These are phyloP conservation scores for Lynx canadensis DNA, from an alignment of 2,113 vertebrate species.

Conservation along the genomic window DNA sequence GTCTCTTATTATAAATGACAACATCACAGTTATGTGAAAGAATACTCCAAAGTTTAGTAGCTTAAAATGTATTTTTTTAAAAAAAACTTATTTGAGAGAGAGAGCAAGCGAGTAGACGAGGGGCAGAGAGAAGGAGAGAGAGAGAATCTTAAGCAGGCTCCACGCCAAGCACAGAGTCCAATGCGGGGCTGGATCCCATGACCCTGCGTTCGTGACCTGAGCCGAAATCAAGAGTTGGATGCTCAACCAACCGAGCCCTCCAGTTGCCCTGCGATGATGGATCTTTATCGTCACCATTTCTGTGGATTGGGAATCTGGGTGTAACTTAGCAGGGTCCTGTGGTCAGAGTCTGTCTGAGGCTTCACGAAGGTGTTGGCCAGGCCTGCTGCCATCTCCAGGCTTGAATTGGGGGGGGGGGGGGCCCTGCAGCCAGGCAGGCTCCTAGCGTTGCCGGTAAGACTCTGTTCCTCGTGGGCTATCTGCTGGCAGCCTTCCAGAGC, in stretches of 20 bases:
- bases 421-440: not conserved
- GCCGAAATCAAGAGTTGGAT: no score
- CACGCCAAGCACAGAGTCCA: no score
- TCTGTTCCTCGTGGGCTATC: not conserved
- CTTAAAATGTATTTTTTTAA: not conserved
- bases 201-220: no score
- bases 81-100: no score
- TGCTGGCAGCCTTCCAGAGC: not conserved
- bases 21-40: not conserved
- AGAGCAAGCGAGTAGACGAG: no score
- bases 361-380: not conserved
- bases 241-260: no score
- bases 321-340: not conserved
- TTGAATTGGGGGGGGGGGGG: no score
- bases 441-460: rapidly evolving
- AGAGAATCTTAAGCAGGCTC: no score
- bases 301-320: not conserved
- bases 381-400: not conserved
- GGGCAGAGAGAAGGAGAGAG: no score
- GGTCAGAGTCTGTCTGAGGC: not conserved
- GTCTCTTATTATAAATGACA: not conserved
- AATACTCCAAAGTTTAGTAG: not conserved
- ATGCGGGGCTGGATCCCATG: no score
- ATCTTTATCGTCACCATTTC: not conserved
- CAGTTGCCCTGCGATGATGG: rapidly evolving